Conservation (phyloP, 2,113 vertebrate genomes). For the Mus spicilegus region DNA sequence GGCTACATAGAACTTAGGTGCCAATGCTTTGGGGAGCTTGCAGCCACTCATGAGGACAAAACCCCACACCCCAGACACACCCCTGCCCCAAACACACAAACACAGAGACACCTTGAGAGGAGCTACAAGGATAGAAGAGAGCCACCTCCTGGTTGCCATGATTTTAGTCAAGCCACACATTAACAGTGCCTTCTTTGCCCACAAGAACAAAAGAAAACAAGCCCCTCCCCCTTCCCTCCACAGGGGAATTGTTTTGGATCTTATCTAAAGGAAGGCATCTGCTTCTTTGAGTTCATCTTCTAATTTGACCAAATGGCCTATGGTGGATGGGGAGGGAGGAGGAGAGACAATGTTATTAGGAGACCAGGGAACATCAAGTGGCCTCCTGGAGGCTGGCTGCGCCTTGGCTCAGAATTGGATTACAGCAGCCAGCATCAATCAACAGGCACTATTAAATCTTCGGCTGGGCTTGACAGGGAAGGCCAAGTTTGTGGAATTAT, state of each 20-base stretch:
- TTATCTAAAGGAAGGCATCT: conserved; percentile 79
- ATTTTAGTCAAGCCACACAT: neutral
- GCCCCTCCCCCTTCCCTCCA: neutral
- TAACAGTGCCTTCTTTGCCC: neutral
- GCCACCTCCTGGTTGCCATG: neutral
- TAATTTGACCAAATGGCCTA: conserved; percentile 78
- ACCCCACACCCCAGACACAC: neutral
- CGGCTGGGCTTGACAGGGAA: neutral
- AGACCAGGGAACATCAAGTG: conserved; percentile 61
- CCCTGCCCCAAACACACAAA: neutral
- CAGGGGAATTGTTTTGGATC: conserved; percentile 47
- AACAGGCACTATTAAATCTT: conserved; percentile 56
- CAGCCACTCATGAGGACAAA: neutral
- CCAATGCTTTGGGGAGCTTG: neutral
- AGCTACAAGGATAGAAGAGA: neutral
- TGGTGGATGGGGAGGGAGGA: conserved; percentile 67
- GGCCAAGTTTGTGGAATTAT: conserved; percentile 53
- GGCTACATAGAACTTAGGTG: neutral
- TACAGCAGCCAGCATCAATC: conserved; percentile 52
- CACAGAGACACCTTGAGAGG: neutral
- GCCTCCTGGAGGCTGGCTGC: conserved; percentile 17
- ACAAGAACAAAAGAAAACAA: conserved; percentile 18
- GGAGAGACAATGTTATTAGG: conserved; percentile 78
- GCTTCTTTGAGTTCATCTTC: conserved; percentile 68
- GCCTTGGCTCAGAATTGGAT: conserved; percentile 70